Base-by-base conservation (phyloP, 2,113 vertebrate species). In the Tinamus guttatus region DNA sequence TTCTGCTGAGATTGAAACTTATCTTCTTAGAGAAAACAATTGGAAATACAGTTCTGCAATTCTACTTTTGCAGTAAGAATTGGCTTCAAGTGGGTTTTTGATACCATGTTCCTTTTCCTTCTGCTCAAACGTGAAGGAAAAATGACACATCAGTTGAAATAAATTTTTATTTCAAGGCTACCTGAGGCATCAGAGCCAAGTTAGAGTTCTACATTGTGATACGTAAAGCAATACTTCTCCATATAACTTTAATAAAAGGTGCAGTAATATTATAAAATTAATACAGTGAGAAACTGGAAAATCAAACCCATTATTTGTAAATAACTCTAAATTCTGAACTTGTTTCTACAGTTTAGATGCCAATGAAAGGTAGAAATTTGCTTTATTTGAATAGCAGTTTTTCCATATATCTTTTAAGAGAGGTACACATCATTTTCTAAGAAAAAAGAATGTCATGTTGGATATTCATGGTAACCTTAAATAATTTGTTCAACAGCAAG, bases 1-100 rank as follows among this genome's bases (percentile, higher is more conserved):
- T 67, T 81, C 19, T 71, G 52, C 75, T 81, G 70, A 85, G 47
- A 52, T 47, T 34, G 36, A 80, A 84, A 64, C 30, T 75, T 52
- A 40, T 18, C 24, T 80, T 75, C n/a, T 24, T 58, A 68, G 36
- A 40, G 56, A 69, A 45, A 40, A 15, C 36, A 24, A n/a, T 14
- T 65, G 24, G 30, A 76, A 80, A 75, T 59, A 17, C 5, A 59
- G 7, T 82, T 52, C 36, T 62, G 17, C 40, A 41, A 20, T 52
- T 32, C 36, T 69, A 8, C 10, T 74, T 40, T 40, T 59, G 41
- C 49, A 54, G 18, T 75, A 80, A 70, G 68, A 79, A n/a, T 36
- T 28, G 38, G 43, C 63, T 64, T 84, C 14, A 47, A 19, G 63
- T 68, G 49, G 41, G 25, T 40, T 83, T 87, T 25, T 74, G 54